Base-by-base conservation (phyloP, 2,113 vertebrate species). In the Girardinichthys multiradiatus region DNA sequence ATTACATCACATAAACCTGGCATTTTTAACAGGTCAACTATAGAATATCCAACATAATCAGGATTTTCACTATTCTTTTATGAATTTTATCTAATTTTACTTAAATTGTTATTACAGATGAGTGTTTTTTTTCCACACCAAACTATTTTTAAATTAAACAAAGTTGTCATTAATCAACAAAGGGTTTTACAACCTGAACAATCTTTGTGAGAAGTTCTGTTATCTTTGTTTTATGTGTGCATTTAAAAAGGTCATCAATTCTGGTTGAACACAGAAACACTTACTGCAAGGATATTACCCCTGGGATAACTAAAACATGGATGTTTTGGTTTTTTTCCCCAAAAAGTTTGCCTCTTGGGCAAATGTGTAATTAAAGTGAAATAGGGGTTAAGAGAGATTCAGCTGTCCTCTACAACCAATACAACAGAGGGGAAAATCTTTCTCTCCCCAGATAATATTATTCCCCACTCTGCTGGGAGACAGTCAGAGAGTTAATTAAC, bases 401-500 rank as follows among this genome's bases (percentile, higher is more conserved):
- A 70, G 64, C 79, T 70, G 64, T 64, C 27, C 76, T 60, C 67
- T 75, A 81, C 78, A 85, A 76, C 35, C 64, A 76, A 67, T 31
- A 74, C 64, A 71, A 81, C 61, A 73, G 68, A 62, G 59, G 72
- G 48, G 79, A 76, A 82, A 74, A 70, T 70, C 64, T 63, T 71
- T 82, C 69, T 63, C 70, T 83, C 74, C 70, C 72, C 71, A 48
- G 79, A 81, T 76, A 76, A 77, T 72, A 77, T 84, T 87, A 86
- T 81, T 75, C 77, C 66, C 48, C 74, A 33, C 54, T 86, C 76
- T 79, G 84, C 90, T 71, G 75, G 64, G 81, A 86, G 81, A 72
- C 83, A 48, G 70, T 35, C 63, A 29, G 39, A 62, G 75, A 87
- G 70, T 82, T 92, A 90, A 92, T 92, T 90, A 91, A 88, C 90